Evolutionary conservation across 1,140 invertebrate species (phyloP).

Genomic region (Leptinotarsa lineolata): DNA sequence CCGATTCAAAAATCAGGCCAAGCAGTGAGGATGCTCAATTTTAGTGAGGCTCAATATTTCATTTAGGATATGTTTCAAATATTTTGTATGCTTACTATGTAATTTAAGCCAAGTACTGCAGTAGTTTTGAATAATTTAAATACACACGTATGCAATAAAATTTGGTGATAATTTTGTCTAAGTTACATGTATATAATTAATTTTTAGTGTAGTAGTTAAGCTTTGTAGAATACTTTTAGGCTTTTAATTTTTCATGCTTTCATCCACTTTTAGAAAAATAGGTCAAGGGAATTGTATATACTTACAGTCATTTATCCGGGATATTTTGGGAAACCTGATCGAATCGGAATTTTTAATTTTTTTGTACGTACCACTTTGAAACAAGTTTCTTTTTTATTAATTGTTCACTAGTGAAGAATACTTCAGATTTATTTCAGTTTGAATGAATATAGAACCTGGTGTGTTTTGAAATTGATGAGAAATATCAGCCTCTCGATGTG

Average conservation of each 20-base stretch:
- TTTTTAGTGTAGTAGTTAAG: slow-evolving; percentile 6
- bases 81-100: background rate
- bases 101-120: background rate
- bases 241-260: background rate
- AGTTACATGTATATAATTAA: background rate
- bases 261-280: background rate
- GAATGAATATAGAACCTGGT: no score
- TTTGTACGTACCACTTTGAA: background rate
- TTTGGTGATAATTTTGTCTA: background rate
- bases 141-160: background rate
- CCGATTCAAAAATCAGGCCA: background rate
- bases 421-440: no score
- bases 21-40: background rate
- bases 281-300: background rate
- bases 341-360: background rate
- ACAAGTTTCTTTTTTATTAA: no score
- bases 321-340: background rate
- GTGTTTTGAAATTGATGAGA: no score
- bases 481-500: no score
- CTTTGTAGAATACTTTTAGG: background rate
- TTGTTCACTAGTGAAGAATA: no score
- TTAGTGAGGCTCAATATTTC: slow-evolving; percentile 3
- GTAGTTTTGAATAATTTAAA: background rate
- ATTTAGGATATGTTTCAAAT: background rate
- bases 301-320: background rate